Percentiles rank a stretch among this genome's conserved stretches.
These are phyloP conservation scores for Oncopodura yosiiana DNA, from an alignment of 1,140 invertebrate species.

Conservation along the genomic window DNA sequence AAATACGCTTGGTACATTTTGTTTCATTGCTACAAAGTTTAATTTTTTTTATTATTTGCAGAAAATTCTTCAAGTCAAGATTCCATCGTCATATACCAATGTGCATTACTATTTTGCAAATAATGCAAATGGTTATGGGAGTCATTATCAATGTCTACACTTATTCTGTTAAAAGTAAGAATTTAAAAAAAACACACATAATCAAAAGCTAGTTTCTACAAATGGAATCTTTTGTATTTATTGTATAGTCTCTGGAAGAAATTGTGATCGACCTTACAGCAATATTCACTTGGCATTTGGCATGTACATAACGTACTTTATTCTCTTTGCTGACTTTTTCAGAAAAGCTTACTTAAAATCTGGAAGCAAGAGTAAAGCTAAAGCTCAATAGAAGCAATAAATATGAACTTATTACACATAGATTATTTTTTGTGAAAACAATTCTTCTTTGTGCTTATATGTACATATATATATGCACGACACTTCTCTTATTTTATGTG, in stretches of 20 bases:
- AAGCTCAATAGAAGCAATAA: too few relatives aligned
- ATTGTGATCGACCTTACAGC: constrained; percentile 48
- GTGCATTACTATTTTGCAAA: constrained; percentile 81
- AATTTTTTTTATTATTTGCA: not conserved
- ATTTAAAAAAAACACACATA: not conserved
- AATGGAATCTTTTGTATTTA: not conserved
- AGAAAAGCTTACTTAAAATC: constrained; percentile 79
- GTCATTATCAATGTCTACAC: constrained; percentile 82
- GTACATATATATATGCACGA: too few relatives aligned
- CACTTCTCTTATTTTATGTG: too few relatives aligned
- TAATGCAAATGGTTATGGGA: constrained; percentile 90
- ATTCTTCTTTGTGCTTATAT: too few relatives aligned
- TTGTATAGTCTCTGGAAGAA: constrained; percentile 5
- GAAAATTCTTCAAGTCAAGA: constrained; percentile 21
- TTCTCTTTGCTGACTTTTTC: constrained; percentile 82
- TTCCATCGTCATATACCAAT: constrained; percentile 74
- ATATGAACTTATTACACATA: too few relatives aligned
- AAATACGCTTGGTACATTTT: too few relatives aligned
- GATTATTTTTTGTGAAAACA: too few relatives aligned
- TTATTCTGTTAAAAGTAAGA: constrained; percentile 53
- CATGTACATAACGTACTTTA: constrained; percentile 91
- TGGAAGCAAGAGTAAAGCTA: not conserved
- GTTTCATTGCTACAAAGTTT: not conserved
- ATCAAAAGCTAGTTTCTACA: too few relatives aligned
- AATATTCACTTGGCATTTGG: constrained; percentile 80